phyloP scores from a whole-genome alignment of 2,113 vertebrate species.

The Pelmatolapia mariae region DNA sequence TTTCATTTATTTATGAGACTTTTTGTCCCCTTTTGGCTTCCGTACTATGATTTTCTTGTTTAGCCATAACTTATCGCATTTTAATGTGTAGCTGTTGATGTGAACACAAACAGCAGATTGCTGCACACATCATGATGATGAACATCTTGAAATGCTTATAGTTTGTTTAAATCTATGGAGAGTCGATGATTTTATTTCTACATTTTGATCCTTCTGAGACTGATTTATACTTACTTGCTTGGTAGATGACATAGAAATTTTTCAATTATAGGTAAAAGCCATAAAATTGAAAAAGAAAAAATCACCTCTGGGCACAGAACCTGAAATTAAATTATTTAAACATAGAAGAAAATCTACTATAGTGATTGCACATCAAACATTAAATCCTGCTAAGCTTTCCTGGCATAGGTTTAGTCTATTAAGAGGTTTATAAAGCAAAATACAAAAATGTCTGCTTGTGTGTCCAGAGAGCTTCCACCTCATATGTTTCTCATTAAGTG shows the following conservation, averaged over 20 bases:
- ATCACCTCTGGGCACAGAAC: neutral
- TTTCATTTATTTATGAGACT: neutral
- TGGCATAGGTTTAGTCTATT: neutral
- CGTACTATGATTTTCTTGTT: neutral
- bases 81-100: neutral
- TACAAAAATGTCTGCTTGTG: constrained; percentile 9
- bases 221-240: neutral
- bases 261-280: neutral
- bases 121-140: neutral
- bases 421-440: neutral
- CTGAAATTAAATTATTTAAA: neutral
- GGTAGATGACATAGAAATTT: neutral
- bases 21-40: neutral
- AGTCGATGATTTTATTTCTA: neutral
- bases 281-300: neutral
- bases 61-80: neutral
- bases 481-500: constrained; percentile 28
- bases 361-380: neutral
- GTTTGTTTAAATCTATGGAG: neutral
- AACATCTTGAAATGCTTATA: neutral
- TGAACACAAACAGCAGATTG: neutral
- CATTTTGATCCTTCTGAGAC: neutral
- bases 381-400: neutral
- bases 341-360: neutral
- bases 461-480: neutral